Evolutionary conservation across 2,888 invertebrate species (phyloP), one percentile per base, ranked within the genome.

Genomic region (Scrobipalpa costella): DNA sequence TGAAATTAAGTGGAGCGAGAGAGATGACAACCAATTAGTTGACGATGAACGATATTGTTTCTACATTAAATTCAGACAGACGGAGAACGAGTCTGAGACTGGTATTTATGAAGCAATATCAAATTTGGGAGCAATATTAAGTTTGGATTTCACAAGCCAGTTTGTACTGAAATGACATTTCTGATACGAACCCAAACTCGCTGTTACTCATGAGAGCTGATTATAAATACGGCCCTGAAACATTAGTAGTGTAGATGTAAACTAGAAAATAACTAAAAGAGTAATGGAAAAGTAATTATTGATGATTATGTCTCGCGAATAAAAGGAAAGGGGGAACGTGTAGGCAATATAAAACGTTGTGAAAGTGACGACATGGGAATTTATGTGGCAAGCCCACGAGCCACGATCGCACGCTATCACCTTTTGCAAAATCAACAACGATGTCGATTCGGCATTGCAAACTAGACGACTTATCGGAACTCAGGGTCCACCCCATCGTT

Each of bases 1-100:
- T n/a, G 33, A 57, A 27, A 57, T 33, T 17, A 57, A 15, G 57
- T 15, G 44, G 44, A 44, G 3, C 33, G 52, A 19, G 52, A 33
- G 21, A 55, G 21, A n/a, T 55, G 27, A 33, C 52, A 55, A 27
- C 33, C 33, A 55, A 55, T 55, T 55, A 55, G 27, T 27, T 5
- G 6, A 55, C 52, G 50, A 49, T 49, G 49, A 17, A 17, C 17
- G 1, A 1, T 2, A 49, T 2, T 11, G 38, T 38, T 2, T 38
- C 13, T 38, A 2, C 8, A 13, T 38, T 38, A 11, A 2, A 38
- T 38, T 38, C 11, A 38, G 13, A 38, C 5, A 27, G 27, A 27
- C 27, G 27, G 27, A 27, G 27, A 27, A 27, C 27, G 27, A 27
- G 5, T 27, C 27, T 27, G 27, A 27, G 5, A 27, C 27, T 27